A percentile compares a stretch with the other conserved stretches of the same genome.
Evolutionary conservation across 2,888 invertebrate genomes (phyloP).

Genomic region (Morpho deidamia): DNA sequence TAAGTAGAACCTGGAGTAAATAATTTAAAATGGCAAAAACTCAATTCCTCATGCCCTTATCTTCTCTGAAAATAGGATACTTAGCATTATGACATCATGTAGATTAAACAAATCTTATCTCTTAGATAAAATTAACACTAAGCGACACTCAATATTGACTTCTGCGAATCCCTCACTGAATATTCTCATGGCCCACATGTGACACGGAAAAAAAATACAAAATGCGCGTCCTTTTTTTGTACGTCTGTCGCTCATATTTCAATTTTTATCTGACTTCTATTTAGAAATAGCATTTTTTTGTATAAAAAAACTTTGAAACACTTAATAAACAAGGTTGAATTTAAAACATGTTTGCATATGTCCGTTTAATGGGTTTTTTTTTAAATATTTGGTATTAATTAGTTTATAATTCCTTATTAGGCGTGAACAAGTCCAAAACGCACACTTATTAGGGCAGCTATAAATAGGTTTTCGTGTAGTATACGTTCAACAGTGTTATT

Average conservation of each 20-base stretch:
- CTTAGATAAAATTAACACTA: slow-evolving; percentile 36
- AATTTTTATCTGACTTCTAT: slow-evolving; percentile 18
- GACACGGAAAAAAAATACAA: slow-evolving; percentile 13
- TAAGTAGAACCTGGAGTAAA: no score
- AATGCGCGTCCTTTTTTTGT: slow-evolving; percentile 15
- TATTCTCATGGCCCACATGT: slow-evolving; percentile 18
- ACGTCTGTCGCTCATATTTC: slow-evolving; percentile 17
- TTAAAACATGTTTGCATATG: slow-evolving; percentile 14
- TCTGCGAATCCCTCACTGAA: slow-evolving; percentile 9
- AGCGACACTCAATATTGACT: slow-evolving; percentile 8
- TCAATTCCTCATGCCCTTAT: not conserved
- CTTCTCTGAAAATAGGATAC: slow-evolving; percentile 31
- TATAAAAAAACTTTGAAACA: slow-evolving; percentile 7
- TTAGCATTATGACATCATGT: slow-evolving; percentile 39
- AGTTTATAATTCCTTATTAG: no score
- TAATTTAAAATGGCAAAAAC: no score
- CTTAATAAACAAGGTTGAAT: slow-evolving; percentile 10
- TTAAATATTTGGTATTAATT: no score
- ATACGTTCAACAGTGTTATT: no score
- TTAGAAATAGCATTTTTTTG: not conserved
- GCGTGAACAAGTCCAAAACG: no score
- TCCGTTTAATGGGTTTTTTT: not conserved
- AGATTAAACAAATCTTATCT: slow-evolving; percentile 59
- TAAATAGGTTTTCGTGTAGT: no score
- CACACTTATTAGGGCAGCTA: no score